phyloP scores from a whole-genome alignment of 2,888 invertebrate species.

The Idaea straminata region DNA sequence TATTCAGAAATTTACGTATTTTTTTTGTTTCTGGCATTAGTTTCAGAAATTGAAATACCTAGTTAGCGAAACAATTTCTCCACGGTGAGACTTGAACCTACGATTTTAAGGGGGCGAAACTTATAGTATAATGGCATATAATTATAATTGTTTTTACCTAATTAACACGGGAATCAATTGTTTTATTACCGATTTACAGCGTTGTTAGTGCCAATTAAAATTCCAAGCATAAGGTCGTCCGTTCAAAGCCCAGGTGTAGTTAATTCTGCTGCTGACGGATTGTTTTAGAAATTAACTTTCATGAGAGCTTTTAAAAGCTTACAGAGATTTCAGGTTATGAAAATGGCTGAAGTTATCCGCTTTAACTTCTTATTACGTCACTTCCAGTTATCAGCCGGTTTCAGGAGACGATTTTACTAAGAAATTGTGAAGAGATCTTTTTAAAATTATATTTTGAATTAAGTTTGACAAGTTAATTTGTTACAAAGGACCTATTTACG shows the following conservation, averaged over 20 bases:
- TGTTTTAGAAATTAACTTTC: not conserved
- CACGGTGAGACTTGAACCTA: too few species aligned
- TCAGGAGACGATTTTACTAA: not conserved
- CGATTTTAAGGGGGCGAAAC: too few species aligned
- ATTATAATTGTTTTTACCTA: too few species aligned
- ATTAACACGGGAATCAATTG: too few species aligned
- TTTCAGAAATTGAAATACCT: too few species aligned
- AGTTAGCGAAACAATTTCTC: too few species aligned
- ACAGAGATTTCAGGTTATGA: not conserved
- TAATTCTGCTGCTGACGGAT: not conserved
- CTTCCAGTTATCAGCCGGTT: not conserved
- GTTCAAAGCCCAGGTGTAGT: not conserved
- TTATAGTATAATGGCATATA: too few species aligned
- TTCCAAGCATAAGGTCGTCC: not conserved
- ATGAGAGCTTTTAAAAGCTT: not conserved
- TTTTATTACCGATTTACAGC: not conserved
- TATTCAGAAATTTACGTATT: too few species aligned
- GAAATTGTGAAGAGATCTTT: not conserved
- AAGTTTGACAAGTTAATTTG: too few species aligned
- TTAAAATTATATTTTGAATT: not conserved
- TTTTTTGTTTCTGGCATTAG: too few species aligned
- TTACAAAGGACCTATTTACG: too few species aligned
- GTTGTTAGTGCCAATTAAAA: not conserved
- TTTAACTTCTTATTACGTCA: not conserved
- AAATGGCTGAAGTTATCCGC: not conserved